Conservation (phyloP, 2,113 vertebrate species). For the Glaucidium brasilianum region DNA sequence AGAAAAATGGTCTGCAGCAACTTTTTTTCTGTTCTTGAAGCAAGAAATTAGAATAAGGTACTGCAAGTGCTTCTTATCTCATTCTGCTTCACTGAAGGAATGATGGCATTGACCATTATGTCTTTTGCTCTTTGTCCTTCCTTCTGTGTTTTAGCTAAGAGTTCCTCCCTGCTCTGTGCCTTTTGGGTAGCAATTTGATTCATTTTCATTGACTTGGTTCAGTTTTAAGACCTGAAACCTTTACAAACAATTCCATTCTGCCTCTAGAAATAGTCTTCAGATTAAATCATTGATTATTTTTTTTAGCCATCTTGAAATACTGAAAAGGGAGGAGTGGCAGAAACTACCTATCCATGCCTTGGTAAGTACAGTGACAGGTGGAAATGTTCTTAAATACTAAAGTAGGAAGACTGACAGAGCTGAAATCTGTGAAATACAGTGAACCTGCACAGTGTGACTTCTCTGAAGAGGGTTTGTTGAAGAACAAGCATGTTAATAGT, state of each 20-base stretch:
- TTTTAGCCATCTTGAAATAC: not conserved
- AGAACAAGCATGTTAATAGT: not conserved
- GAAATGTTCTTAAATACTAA: not conserved
- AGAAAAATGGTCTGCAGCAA: not conserved
- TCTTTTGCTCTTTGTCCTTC: not conserved
- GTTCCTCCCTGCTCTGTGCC: not conserved
- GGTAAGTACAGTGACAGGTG: not conserved
- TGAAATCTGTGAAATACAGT: not conserved
- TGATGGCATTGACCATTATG: not conserved
- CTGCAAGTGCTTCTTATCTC: not conserved
- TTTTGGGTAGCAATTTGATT: not conserved
- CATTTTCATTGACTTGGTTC: not conserved
- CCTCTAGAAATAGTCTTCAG: not conserved
- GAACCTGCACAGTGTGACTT: not conserved
- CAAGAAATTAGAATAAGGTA: not conserved
- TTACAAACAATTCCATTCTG: not conserved
- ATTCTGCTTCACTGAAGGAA: not conserved
- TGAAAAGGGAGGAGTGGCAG: not conserved
- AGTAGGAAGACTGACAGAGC: not conserved
- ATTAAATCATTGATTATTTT: not conserved
- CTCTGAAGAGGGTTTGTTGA: not conserved
- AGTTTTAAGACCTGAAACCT: not conserved
- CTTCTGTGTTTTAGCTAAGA: not conserved
- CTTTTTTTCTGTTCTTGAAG: not conserved
- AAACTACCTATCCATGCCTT: not conserved